These are phyloP conservation scores for Rotaria magnacalcarata DNA, from an alignment of 2,888 invertebrate species.

Conservation along the genomic window DNA sequence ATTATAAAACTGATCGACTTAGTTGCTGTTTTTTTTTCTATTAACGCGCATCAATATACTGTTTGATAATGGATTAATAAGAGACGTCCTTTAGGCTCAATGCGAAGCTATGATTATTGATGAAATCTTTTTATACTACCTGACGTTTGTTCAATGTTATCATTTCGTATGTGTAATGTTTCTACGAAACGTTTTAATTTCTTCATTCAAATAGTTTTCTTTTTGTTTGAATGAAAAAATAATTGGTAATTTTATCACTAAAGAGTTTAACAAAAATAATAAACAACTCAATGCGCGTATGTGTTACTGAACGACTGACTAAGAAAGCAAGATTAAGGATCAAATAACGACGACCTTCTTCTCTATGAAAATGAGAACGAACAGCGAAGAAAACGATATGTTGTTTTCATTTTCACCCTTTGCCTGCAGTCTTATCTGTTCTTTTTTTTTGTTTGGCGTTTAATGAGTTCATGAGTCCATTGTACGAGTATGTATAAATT, in stretches of 20 bases:
- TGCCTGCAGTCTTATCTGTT: background rate
- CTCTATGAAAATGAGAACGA: background rate
- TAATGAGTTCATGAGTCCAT: background rate
- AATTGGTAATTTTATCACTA: no score
- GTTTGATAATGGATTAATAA: background rate
- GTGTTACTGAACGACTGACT: slow-evolving; percentile 4
- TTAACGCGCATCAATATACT: background rate
- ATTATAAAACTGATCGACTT: no score
- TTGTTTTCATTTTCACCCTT: slow-evolving; percentile 26
- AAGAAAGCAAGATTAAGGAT: background rate
- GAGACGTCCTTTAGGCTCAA: background rate
- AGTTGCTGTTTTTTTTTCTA: no score
- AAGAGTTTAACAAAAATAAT: background rate
- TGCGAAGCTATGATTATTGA: background rate
- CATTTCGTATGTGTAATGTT: background rate
- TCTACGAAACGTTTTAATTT: background rate
- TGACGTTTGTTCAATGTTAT: background rate
- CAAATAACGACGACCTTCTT: slow-evolving; percentile 11
- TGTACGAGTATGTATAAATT: background rate
- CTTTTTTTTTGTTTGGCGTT: background rate
- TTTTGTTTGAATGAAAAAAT: no score
- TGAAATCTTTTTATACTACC: background rate
- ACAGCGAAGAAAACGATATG: background rate
- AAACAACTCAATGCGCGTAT: background rate
- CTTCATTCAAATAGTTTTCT: background rate